These are phyloP conservation scores for Momotus momota DNA, from an alignment of 2,797 vertebrate genomes.

Conservation along the genomic window DNA sequence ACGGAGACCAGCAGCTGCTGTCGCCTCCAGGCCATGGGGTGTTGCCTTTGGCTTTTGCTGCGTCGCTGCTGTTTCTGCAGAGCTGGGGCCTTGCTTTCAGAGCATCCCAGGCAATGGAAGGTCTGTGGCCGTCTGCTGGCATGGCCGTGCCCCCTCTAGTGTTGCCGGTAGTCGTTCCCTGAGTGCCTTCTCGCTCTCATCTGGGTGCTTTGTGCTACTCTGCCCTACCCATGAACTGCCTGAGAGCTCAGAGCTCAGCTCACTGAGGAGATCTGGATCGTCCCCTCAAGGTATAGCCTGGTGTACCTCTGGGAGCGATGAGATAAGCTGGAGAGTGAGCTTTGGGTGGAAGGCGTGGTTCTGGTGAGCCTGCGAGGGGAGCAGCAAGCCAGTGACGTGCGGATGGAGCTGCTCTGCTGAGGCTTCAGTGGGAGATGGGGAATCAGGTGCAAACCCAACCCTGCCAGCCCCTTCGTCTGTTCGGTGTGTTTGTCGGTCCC, in stretches of 20 bases:
- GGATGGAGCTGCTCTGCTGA: background rate
- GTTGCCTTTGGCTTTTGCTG: background rate
- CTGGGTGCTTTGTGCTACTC: background rate
- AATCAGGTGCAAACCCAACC: background rate
- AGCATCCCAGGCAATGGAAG: background rate
- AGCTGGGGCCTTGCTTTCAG: rapidly evolving
- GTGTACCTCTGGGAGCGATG: rapidly evolving
- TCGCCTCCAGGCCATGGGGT: rapidly evolving
- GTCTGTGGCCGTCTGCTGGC: background rate
- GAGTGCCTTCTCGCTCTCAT: rapidly evolving
- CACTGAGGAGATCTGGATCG: background rate
- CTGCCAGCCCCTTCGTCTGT: background rate
- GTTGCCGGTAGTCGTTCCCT: rapidly evolving
- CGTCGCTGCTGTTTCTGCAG: background rate
- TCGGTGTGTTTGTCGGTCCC: background rate
- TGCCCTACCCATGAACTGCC: no score
- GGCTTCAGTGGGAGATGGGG: rapidly evolving
- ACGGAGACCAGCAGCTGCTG: background rate
- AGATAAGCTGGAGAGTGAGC: background rate
- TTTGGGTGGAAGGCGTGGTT: background rate
- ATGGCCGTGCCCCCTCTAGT: rapidly evolving
- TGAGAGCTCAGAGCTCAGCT: no score
- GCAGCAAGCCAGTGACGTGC: rapidly evolving
- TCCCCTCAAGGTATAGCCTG: background rate
- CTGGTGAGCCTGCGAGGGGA: rapidly evolving